Conservation (phyloP, 1,140 invertebrate genomes). For the Batillaria attramentaria region DNA sequence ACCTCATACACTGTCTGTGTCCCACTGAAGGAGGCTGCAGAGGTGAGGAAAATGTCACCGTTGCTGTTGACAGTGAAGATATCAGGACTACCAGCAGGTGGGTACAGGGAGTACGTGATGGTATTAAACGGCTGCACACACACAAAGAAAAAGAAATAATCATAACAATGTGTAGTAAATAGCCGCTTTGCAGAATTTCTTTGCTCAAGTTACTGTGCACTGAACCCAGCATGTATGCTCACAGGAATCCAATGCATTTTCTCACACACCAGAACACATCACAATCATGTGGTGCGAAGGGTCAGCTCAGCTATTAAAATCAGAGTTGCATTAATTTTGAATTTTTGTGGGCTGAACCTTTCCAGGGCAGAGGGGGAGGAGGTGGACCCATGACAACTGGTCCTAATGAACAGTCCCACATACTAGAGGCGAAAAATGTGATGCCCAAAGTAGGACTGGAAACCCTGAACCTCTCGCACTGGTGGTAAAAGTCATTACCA, state of each 20-base stretch:
- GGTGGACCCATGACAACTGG: too few relatives aligned
- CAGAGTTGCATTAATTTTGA: too few relatives aligned
- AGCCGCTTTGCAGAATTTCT: slow-evolving; percentile 31
- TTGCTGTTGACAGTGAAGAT: slow-evolving; percentile 19
- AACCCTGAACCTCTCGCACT: too few relatives aligned
- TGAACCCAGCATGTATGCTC: background rate
- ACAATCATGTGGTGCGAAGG: too few relatives aligned
- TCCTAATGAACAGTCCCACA: too few relatives aligned
- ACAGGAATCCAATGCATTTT: background rate
- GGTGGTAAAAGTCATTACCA: too few relatives aligned
- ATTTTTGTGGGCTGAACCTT: too few relatives aligned
- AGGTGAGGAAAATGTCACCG: slow-evolving; percentile 2
- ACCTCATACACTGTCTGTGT: slow-evolving; percentile 35
- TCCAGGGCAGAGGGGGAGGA: background rate
- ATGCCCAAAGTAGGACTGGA: too few relatives aligned
- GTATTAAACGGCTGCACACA: slow-evolving; percentile 41
- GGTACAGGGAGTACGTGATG: slow-evolving; percentile 36
- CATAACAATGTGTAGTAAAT: background rate
- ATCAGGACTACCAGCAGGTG: background rate
- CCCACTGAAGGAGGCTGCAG: slow-evolving; percentile 67
- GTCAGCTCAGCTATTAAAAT: too few relatives aligned
- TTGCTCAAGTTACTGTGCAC: too few relatives aligned
- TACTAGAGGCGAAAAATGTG: too few relatives aligned
- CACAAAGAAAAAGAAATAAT: background rate
- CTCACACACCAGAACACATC: too few relatives aligned